Conservation (phyloP, 2,797 vertebrate genomes). For the Gambelia wislizenii region DNA sequence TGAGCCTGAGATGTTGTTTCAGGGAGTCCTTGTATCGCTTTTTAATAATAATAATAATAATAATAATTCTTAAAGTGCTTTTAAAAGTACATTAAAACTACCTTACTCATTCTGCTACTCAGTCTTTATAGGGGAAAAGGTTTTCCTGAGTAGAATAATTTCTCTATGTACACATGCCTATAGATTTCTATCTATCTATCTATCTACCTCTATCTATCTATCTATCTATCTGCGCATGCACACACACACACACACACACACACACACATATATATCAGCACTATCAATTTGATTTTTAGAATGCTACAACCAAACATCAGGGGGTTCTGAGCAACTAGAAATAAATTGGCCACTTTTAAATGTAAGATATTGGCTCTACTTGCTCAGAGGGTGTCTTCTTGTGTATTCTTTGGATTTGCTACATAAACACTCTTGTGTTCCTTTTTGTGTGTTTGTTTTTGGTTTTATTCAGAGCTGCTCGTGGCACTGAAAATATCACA, state of each 20-base stretch:
- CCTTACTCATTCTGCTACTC: not conserved
- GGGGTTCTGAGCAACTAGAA: constrained; percentile 32
- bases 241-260: too few species aligned
- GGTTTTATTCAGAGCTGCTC: constrained; percentile 39
- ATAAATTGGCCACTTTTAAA: constrained; percentile 45
- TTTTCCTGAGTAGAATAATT: constrained; percentile 7
- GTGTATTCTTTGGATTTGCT: not conserved
- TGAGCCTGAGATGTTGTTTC: too few species aligned
- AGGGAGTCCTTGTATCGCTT: too few species aligned
- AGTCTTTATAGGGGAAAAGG: constrained; percentile 33
- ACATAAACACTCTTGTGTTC: constrained; percentile 41
- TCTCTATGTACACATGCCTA: constrained; percentile 7
- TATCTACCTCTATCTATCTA: too few species aligned
- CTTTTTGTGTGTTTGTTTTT: not conserved
- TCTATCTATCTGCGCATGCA: too few species aligned
- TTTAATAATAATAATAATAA: too few species aligned
- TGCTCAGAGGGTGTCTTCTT: not conserved
- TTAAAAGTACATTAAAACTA: constrained; percentile 43
- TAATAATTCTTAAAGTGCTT: constrained; percentile 49
- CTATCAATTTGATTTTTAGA: constrained; percentile 19
- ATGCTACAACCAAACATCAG: constrained; percentile 28
- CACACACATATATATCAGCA: constrained; percentile 27
- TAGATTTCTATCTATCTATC: too few species aligned
- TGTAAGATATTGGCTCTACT: constrained; percentile 18
- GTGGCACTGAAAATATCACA: constrained; percentile 45